phyloP scores from a whole-genome alignment of 2,113 vertebrate species.

The Erinaceus europaeus region DNA sequence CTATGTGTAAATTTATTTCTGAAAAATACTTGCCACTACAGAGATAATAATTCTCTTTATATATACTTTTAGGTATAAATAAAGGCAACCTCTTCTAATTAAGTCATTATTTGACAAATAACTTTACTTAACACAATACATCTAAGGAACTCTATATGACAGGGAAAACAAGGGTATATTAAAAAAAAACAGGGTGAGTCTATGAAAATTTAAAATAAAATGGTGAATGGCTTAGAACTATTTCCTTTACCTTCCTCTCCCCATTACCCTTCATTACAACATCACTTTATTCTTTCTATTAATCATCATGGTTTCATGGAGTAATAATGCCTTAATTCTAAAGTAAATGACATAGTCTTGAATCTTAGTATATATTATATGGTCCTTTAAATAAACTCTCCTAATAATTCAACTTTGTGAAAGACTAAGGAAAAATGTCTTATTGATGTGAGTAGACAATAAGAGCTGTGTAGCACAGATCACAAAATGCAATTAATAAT shows the following conservation, averaged over 20 bases:
- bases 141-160: background rate
- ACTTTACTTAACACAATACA: no score
- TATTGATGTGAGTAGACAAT: background rate
- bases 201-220: constrained; percentile 28
- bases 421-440: background rate
- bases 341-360: background rate
- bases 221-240: background rate
- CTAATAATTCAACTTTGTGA: background rate
- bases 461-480: background rate
- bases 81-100: background rate
- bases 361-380: background rate
- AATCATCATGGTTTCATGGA: background rate
- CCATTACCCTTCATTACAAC: background rate
- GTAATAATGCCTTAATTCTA: background rate
- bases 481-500: background rate
- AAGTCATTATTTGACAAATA: constrained; percentile 9
- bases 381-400: background rate
- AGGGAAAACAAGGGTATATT: background rate
- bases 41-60: background rate
- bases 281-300: background rate
- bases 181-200: background rate
- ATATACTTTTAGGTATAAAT: background rate
- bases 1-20: constrained; percentile 8
- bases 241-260: background rate
- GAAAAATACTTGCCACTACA: background rate